phyloP scores from a whole-genome alignment of 2,888 invertebrate species.

The Scaptomyza reducta region DNA sequence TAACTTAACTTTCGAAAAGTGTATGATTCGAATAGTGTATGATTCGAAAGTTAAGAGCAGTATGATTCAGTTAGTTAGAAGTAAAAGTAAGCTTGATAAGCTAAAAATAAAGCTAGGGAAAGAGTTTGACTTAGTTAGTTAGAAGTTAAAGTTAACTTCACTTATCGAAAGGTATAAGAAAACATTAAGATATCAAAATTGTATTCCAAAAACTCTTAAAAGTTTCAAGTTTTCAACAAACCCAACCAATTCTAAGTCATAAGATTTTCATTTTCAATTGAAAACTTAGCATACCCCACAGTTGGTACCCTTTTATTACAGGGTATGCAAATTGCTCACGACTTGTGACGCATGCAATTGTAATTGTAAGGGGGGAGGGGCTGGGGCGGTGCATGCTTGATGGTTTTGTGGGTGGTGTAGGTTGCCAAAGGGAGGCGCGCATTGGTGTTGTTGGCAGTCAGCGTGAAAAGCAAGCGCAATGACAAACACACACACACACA shows the following conservation, averaged over 20 bases:
- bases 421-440: conserved; percentile 32
- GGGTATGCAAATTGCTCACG: conserved; percentile 49
- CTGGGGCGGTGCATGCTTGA: neutral
- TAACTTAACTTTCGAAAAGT: too few species aligned
- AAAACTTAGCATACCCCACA: neutral
- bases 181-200: neutral
- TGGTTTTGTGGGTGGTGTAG: conserved; percentile 14
- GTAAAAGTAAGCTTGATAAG: too few species aligned
- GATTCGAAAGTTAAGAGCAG: neutral
- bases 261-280: too few species aligned
- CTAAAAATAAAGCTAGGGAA: too few species aligned
- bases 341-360: conserved; percentile 35
- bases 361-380: neutral
- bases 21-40: neutral
- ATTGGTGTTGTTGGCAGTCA: conserved; percentile 48
- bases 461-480: conserved; percentile 29
- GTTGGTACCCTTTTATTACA: neutral
- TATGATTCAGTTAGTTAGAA: too few species aligned
- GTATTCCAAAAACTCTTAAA: too few species aligned
- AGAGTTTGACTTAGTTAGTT: too few species aligned
- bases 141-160: neutral
- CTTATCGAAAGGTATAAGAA: neutral
- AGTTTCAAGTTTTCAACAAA: too few species aligned
- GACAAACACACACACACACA: conserved; percentile 10
- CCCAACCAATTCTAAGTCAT: too few species aligned